Base-by-base conservation (phyloP, 1,140 invertebrate species). In the Thaumetopoea pityocampa region DNA sequence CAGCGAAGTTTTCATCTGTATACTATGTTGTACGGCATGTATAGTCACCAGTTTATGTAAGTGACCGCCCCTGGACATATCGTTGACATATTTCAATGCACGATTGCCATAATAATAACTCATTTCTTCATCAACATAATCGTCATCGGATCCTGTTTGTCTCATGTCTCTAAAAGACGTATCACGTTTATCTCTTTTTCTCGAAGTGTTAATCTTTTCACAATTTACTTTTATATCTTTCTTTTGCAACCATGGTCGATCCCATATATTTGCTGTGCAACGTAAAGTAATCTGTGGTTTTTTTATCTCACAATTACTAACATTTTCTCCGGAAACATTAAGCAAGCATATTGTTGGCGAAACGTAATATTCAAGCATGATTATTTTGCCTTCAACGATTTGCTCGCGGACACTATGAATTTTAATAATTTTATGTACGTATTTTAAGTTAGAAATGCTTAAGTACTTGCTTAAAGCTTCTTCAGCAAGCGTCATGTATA, bases 11-110 rank as follows among this genome's bases (percentile, higher is more conserved):
- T 55, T 51, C 65, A 71, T 73, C 9, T 60, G 65, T 0, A 47
- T 42, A 36, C 43, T 55, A 3, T 22, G 56, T 41, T 63, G 41
- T 40, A 59, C 46, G 30, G 59, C 45, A 47, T 76, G 67, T 15
- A 79, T 54, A 24, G 63, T 65, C 15, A 76, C 49, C 11, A 79
- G 30, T 51, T 76, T 74, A 38, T 69, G 51, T 32, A 79, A 59
- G 38, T 79, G 74, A 33, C 76, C 55, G 8, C 59, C 59, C 15
- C 51, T 27, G 1, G 60, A 49, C 14, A 48, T 43, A n/a, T 62
- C 48, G 41, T 79, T 78, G 4, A 74, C 19, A 29, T 59, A 11
- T 14, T 68, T 43, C 10, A 73, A 12, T 34, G 68, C 70, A 20
- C 59, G 53, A 38, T 71, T 57, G 4, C 68, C 70, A 42, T 74